A percentile compares a stretch with the other conserved stretches of the same genome.
Conservation (phyloP, 2,797 vertebrate genomes). For the Rhynchonycteris naso region DNA sequence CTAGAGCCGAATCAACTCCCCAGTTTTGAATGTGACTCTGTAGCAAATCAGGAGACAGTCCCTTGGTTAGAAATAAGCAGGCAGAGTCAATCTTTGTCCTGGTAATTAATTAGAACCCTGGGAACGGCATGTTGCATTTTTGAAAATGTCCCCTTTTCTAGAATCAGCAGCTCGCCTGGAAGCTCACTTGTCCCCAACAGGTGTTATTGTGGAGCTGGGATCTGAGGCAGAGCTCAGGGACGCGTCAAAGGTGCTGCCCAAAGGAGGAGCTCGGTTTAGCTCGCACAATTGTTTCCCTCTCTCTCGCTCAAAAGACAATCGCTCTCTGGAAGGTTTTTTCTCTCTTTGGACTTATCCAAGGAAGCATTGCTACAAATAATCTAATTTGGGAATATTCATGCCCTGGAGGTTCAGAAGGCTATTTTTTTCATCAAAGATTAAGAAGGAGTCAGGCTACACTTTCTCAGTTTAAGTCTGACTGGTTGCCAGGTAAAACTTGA, state of each 20-base stretch:
- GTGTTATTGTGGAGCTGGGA: not conserved
- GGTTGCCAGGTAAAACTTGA: conserved; percentile 31
- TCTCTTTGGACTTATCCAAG: not conserved
- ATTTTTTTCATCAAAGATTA: conserved; percentile 40
- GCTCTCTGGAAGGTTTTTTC: not conserved
- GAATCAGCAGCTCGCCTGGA: not conserved
- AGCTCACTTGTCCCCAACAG: not conserved
- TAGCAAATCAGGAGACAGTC: conserved; percentile 24
- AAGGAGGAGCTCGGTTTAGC: not conserved
- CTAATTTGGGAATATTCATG: conserved; percentile 23
- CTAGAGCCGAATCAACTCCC: not conserved
- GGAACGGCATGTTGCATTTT: not conserved
- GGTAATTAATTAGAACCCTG: conserved; percentile 7
- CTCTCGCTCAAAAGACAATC: not conserved
- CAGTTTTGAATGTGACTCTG: not conserved
- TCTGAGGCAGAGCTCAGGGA: not conserved
- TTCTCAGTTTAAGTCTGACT: conserved; percentile 38
- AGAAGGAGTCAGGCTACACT: not conserved
- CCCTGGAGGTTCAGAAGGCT: not conserved
- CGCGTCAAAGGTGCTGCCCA: not conserved
- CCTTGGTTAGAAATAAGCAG: conserved; percentile 12
- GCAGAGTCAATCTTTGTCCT: not conserved
- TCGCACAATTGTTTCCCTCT: not conserved
- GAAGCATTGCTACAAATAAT: not conserved
- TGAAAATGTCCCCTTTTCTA: conserved; percentile 30